Conservation (phyloP, 1,140 invertebrate genomes). For the honey bee (Apis mellifera) region DNA sequence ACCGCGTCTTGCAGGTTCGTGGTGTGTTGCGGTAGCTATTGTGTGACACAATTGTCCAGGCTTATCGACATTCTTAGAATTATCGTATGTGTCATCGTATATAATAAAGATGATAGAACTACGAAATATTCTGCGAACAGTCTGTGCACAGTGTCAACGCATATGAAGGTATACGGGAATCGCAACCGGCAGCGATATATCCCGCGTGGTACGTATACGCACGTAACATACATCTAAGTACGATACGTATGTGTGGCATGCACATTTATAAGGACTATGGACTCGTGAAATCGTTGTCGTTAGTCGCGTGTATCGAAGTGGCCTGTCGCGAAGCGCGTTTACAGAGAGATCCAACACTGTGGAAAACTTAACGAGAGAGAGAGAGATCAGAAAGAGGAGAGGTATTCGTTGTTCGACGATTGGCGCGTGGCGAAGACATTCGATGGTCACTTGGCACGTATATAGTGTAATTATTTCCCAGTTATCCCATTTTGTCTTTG, state of each 20-base stretch:
- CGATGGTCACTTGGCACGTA: slow-evolving; percentile 45
- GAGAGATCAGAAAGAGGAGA: slow-evolving; percentile 20
- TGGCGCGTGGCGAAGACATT: slow-evolving; percentile 39
- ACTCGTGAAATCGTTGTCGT: slow-evolving; percentile 40
- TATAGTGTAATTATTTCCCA: slow-evolving; percentile 28
- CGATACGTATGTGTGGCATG: slow-evolving; percentile 17
- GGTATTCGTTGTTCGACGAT: slow-evolving; percentile 25
- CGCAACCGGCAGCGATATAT: slow-evolving; percentile 53
- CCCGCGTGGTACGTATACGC: slow-evolving; percentile 55
- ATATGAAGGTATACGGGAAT: slow-evolving; percentile 16
- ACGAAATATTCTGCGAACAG: not conserved
- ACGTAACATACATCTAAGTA: slow-evolving; percentile 8
- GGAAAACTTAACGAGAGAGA: slow-evolving; percentile 18
- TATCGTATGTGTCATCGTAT: not conserved
- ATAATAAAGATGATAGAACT: slow-evolving; percentile 3
- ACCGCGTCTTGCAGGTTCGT: slow-evolving; percentile 48
- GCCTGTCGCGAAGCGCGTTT: slow-evolving; percentile 50
- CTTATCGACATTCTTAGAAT: slow-evolving; percentile 46
- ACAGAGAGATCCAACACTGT: slow-evolving; percentile 39
- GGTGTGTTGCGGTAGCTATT: slow-evolving; percentile 30
- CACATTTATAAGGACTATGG: slow-evolving; percentile 31
- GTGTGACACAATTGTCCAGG: slow-evolving; percentile 29
- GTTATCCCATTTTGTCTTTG: slow-evolving; percentile 21
- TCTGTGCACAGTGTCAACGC: slow-evolving; percentile 36
- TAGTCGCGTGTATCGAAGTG: slow-evolving; percentile 33